Evolutionary conservation across 2,888 invertebrate species (phyloP), one percentile per base, ranked within the genome.

Genomic region (Glyphotaelius pellucidus): DNA sequence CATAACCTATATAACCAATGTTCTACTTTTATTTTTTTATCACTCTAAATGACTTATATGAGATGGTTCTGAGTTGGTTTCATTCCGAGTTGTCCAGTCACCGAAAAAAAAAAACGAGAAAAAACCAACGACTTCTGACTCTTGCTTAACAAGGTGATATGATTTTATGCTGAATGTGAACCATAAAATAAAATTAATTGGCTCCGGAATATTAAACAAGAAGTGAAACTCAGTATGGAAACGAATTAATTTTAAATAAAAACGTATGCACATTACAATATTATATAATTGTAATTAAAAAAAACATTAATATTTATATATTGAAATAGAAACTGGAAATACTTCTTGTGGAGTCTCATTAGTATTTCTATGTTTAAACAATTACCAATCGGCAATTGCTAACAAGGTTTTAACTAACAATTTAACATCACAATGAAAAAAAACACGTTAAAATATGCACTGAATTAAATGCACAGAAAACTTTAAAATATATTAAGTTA

Each of bases 171-270:
- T 67, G 19, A 67, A 19, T 25, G n/a, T 7, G 25, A 67, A 67
- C 25, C 67, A 67, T 67, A 67, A 67, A 67, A 67, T 67, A n/a
- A 67, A 86, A 30, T 47, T 86, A 86, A 86, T 86, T 86, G 42
- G 35, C 42, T 86, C 30, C 86, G 86, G 86, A 47, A 86, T 86
- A 86, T 86, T 86, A 86, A 86, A 86, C 86, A 86, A 67, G 67
- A 67, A 86, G 86, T 42, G 86, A 86, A 86, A 86, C 86, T 86
- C 38, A 3, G n/a, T 15, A 30, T 86, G 31, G 47, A 42, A n/a
- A 25, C n/a, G 35, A 35, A 86, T 47, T 86, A n/a, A 86, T 86
- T 86, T 85, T 47, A 85, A 47, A 85, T 85, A 42, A 85, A 85
- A 38, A 85, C 19, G n/a, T 25, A 67, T 25, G 67, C 67, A 67